phyloP scores from a whole-genome alignment of 2,797 vertebrate species.

The Distichodus sexfasciatus region DNA sequence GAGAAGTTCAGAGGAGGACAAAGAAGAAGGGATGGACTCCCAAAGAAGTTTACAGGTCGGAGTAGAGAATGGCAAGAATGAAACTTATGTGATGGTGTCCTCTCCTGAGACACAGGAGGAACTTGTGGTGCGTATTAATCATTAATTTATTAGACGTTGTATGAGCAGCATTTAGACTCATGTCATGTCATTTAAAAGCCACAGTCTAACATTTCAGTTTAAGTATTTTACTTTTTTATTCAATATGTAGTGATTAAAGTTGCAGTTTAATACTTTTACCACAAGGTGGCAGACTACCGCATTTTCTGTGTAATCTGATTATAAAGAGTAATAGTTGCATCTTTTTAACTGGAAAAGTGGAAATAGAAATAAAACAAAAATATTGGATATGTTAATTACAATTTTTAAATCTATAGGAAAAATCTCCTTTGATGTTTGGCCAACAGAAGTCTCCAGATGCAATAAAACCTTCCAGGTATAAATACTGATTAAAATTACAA shows the following conservation, averaged over 20 bases:
- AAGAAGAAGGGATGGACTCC: slow-evolving; percentile 53
- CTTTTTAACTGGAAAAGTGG: no score
- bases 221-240: no score
- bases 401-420: slow-evolving; percentile 22
- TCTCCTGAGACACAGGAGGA: slow-evolving; percentile 43
- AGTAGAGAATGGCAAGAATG: slow-evolving; percentile 6
- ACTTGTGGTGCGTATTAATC: slow-evolving; percentile 18
- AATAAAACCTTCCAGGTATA: slow-evolving; percentile 43
- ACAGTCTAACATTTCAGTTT: no score
- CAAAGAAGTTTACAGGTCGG: not conserved
- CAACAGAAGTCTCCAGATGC: slow-evolving; percentile 22
- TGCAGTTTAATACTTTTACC: no score
- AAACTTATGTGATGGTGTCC: slow-evolving; percentile 36
- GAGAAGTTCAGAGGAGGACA: not conserved
- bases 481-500: not conserved
- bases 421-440: not conserved
- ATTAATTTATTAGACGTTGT: not conserved
- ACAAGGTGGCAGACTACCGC: no score
- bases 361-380: not conserved
- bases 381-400: not conserved
- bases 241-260: no score
- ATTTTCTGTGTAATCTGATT: no score
- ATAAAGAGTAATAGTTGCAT: no score
- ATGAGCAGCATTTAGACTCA: no score
- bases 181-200: no score